Evolutionary conservation across 2,797 vertebrate genomes (phyloP).

Genomic region (Stomatorhinus walkeri): DNA sequence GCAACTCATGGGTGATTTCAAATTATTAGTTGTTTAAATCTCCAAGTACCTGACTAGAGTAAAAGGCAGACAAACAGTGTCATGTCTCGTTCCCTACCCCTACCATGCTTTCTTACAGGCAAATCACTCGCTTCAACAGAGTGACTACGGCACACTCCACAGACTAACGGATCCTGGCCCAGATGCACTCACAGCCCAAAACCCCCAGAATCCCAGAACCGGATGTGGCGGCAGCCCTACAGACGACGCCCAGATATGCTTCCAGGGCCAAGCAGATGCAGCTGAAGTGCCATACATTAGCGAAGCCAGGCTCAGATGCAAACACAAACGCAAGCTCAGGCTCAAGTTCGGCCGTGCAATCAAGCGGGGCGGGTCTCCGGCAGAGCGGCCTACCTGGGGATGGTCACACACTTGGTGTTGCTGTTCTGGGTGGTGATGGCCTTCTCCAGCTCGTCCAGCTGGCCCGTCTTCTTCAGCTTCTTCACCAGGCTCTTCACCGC

Average conservation of each 20-base stretch:
- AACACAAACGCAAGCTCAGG: neutral
- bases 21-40: neutral
- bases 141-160: neutral
- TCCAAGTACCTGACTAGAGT: neutral
- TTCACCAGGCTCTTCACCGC: slow-evolving; percentile 97
- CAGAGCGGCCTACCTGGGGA: slow-evolving; percentile 72
- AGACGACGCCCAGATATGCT: neutral
- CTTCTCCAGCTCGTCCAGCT: slow-evolving; percentile 96
- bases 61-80: neutral
- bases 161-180: neutral
- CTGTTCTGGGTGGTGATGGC: slow-evolving; percentile 92
- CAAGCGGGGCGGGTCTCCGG: neutral
- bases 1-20: neutral
- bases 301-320: slow-evolving; percentile 5
- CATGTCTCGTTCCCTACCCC: neutral
- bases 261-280: slow-evolving; percentile 9
- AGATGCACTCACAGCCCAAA: neutral
- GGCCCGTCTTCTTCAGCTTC: slow-evolving; percentile 98
- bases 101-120: neutral
- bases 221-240: neutral
- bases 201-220: neutral
- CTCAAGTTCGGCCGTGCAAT: neutral
- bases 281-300: neutral
- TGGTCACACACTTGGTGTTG: slow-evolving; percentile 97
- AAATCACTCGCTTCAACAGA: neutral